A percentile compares a stretch with the other conserved stretches of the same genome.
These are phyloP conservation scores for Mus pahari DNA, from an alignment of 2,113 vertebrate genomes.

Conservation along the genomic window DNA sequence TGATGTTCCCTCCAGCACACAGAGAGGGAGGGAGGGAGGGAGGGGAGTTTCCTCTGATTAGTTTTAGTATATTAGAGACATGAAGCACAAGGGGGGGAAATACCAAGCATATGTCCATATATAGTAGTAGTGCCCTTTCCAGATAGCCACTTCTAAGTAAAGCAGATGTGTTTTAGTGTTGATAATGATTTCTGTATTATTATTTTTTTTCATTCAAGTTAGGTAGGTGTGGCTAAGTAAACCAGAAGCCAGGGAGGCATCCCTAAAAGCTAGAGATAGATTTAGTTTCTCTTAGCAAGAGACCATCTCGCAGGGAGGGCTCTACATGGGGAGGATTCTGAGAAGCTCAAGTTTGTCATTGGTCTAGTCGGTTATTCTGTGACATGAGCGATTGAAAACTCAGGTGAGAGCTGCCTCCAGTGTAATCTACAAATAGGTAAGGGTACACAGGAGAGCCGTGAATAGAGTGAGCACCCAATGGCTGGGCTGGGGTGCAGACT, in stretches of 20 bases:
- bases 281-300: slow-evolving; percentile 40
- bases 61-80: not conserved
- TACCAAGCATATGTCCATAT: not conserved
- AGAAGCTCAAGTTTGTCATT: not conserved
- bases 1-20: not conserved
- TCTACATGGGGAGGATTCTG: not conserved
- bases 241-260: not conserved
- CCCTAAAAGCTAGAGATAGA: not conserved
- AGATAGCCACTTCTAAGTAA: not conserved
- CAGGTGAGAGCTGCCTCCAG: not conserved
- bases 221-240: not conserved
- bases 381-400: not conserved
- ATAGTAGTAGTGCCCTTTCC: not conserved
- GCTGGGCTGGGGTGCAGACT: not conserved
- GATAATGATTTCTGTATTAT: not conserved
- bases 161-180: not conserved
- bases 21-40: too few relatives aligned
- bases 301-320: not conserved
- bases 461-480: not conserved
- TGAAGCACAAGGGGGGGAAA: not conserved
- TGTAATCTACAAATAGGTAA: not conserved
- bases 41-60: not conserved
- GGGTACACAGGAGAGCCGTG: not conserved
- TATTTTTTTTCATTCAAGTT: not conserved
- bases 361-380: not conserved